phyloP scores from a whole-genome alignment of 2,888 invertebrate genomes.

The Lasioglossum zephyrum region DNA sequence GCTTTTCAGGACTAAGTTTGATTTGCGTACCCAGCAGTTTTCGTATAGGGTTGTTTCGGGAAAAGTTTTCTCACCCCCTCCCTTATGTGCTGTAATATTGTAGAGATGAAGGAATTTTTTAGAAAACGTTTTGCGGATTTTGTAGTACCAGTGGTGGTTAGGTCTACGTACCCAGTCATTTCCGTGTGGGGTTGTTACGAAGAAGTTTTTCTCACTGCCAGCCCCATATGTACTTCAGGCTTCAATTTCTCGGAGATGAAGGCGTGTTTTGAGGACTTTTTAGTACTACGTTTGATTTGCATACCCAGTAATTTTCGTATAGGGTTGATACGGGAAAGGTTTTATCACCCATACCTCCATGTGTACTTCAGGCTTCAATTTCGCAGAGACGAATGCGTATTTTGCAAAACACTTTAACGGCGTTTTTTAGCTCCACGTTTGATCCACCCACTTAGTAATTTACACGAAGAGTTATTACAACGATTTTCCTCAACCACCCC shows the following conservation, averaged over 20 bases:
- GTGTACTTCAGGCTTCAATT: not conserved
- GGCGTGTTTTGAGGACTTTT: not conserved
- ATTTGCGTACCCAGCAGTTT: not conserved
- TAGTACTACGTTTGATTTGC: not conserved
- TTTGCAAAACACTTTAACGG: not conserved
- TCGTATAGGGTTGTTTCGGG: not conserved
- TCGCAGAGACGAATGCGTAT: not conserved
- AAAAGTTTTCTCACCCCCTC: not conserved
- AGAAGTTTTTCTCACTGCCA: not conserved
- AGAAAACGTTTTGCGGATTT: not conserved
- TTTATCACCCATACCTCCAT: not conserved
- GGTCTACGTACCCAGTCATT: not conserved
- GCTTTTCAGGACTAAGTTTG: not conserved
- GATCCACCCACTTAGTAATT: not conserved
- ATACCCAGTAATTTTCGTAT: too few species aligned
- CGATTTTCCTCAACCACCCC: not conserved
- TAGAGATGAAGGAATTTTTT: not conserved
- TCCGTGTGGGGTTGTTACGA: not conserved
- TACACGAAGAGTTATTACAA: not conserved
- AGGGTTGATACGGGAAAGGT: too few species aligned
- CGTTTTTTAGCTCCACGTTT: not conserved
- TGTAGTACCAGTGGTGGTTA: not conserved
- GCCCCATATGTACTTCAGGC: rapidly evolving
- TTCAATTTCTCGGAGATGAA: too few species aligned
- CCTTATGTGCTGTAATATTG: not conserved